phyloP scores from a whole-genome alignment of 2,113 vertebrate genomes.

The Nannospalax galili region DNA sequence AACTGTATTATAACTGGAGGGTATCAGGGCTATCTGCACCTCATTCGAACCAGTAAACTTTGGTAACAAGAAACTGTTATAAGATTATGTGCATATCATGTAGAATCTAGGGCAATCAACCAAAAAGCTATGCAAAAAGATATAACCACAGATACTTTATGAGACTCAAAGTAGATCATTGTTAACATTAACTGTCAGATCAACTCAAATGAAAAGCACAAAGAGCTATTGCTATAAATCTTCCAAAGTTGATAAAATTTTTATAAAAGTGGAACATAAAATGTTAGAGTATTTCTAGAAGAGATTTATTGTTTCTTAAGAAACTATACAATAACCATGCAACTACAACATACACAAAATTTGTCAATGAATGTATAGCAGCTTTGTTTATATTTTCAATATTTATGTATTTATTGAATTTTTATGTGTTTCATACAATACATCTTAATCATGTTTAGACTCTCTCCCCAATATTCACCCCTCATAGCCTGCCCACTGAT shows the following conservation, averaged over 20 bases:
- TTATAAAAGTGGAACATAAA: not conserved
- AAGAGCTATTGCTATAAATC: not conserved
- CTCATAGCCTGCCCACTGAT: no score
- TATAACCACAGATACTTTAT: not conserved
- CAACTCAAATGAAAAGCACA: constrained; percentile 36
- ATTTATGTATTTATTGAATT: no score
- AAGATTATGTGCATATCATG: not conserved
- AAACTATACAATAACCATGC: not conserved
- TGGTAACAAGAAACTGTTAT: not conserved
- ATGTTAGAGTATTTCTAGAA: not conserved
- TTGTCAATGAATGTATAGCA: not conserved
- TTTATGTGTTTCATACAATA: no score
- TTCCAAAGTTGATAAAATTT: constrained; percentile 7
- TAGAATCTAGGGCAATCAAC: not conserved
- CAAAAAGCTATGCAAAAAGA: constrained; percentile 8
- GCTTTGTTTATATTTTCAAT: no score
- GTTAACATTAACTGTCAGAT: constrained; percentile 7
- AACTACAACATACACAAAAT: not conserved
- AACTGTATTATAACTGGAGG: not conserved
- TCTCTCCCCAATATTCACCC: no score
- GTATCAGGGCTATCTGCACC: not conserved
- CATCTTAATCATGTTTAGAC: no score
- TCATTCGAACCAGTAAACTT: constrained; percentile 14
- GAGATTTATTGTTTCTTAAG: constrained; percentile 23
- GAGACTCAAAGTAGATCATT: not conserved